phyloP scores from a whole-genome alignment of 2,888 invertebrate species.

The Euclidia mi region DNA sequence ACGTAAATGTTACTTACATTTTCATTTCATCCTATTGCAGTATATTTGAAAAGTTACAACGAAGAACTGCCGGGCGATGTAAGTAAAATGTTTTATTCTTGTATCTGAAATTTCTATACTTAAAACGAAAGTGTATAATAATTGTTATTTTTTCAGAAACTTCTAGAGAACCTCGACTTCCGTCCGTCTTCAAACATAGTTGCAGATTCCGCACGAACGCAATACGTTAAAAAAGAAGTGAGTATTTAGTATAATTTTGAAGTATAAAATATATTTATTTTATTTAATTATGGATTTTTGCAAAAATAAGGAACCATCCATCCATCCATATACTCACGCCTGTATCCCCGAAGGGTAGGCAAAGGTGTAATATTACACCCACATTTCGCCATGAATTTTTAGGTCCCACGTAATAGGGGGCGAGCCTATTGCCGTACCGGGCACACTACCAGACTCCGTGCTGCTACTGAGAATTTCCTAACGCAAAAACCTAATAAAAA shows the following conservation, averaged over 20 bases:
- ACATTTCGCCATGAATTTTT: too few species aligned
- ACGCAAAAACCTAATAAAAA: too few species aligned
- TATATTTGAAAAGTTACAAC: constrained; percentile 64
- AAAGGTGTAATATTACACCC: too few species aligned
- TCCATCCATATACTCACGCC: too few species aligned
- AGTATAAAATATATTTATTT: too few species aligned
- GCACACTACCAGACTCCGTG: too few species aligned
- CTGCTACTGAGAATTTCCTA: too few species aligned
- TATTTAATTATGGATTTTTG: too few species aligned
- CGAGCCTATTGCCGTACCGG: too few species aligned
- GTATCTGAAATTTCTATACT: not conserved
- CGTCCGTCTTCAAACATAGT: constrained; percentile 57
- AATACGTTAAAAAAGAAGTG: constrained; percentile 17
- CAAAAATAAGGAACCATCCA: too few species aligned
- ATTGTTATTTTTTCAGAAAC: constrained; percentile 9
- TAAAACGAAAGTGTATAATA: not conserved
- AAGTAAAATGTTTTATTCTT: constrained; percentile 31
- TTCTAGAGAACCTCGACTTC: constrained; percentile 54
- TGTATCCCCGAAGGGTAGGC: too few species aligned
- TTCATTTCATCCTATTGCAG: constrained; percentile 48
- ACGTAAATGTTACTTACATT: not conserved
- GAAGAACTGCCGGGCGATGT: constrained; percentile 66
- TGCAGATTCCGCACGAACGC: constrained; percentile 67
- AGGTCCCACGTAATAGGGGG: too few species aligned
- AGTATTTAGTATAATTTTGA: not conserved